Base-by-base conservation (phyloP, 2,797 vertebrate species). In the Epinephelus malabaricus region DNA sequence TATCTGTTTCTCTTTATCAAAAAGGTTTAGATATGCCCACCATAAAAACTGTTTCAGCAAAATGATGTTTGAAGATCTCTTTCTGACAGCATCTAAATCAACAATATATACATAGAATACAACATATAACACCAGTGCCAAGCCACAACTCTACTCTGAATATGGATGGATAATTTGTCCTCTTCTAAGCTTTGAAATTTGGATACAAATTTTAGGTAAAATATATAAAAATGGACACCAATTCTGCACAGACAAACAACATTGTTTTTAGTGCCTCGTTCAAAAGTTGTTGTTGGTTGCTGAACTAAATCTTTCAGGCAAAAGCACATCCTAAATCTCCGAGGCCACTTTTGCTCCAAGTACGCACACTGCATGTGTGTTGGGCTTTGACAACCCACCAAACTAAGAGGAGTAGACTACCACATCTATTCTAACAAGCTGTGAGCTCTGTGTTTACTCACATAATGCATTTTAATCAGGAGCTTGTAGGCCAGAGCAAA, bases 401-500 rank as follows among this genome's bases (percentile, higher is more conserved):
- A 76, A 64, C 53, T 58, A 56, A 78, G 60, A 79, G 21, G 17
- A 50, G 60, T 61, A 66, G 43, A 83, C 60, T 34, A 47, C 14
- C 50, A 78, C 54, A 64, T 79, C 27, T 85, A 34, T 78, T 58
- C 72, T 80, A 73, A 67, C 65, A 78, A 83, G 71, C 70, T 79
- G 53, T 74, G 71, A 83, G 50, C 53, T 58, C 66, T 65, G 17
- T 79, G 67, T 86, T 86, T 81, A 65, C 76, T 60, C 73, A 54
- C 63, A 75, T 79, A 73, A 82, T 84, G 73, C 70, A 84, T 87
- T 91, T 85, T 88, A 90, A 91, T 84, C 72, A 79, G 69, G 46
- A 45, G 65, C 60, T 51, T 71, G 73, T 59, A 69, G 64, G 61
- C 58, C 38, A 27, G 38, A 62, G n/a, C 60, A 77, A 73, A 81